phyloP scores from a whole-genome alignment of 1,140 invertebrate species.

The Cherax quadricarinatus region DNA sequence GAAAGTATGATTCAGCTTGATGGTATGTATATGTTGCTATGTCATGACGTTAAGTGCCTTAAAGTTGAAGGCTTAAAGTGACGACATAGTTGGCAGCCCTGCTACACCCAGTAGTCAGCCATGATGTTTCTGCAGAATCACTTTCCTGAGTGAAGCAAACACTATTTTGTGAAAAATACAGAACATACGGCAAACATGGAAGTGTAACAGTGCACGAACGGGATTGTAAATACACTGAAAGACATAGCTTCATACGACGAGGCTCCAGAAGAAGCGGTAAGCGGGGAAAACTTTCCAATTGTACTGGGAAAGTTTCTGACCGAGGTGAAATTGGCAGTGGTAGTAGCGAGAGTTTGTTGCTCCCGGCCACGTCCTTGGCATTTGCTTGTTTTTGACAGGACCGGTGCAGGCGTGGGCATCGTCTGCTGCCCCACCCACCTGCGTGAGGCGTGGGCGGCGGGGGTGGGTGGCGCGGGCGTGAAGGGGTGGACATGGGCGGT shows the following conservation, averaged over 20 bases:
- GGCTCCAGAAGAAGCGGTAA: conserved; percentile 57
- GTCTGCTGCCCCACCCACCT: neutral
- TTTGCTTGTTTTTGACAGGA: conserved; percentile 59
- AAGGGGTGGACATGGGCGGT: neutral
- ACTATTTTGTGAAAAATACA: conserved; percentile 27
- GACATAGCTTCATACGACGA: conserved; percentile 27
- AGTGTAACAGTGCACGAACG: conserved; percentile 53
- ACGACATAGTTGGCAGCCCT: conserved; percentile 38
- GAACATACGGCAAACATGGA: conserved; percentile 36
- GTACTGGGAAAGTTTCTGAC: conserved; percentile 39
- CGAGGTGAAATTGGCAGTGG: conserved; percentile 26
- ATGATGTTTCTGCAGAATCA: conserved; percentile 65
- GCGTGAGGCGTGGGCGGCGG: neutral
- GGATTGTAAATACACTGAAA: neutral
- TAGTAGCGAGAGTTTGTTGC: conserved; percentile 43
- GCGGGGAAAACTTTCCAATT: conserved; percentile 17
- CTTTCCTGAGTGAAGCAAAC: conserved; percentile 62
- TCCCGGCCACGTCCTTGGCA: conserved; percentile 53
- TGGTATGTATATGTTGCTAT: neutral
- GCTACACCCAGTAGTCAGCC: conserved; percentile 66
- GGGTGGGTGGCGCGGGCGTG: too few relatives aligned
- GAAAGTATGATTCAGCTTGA: neutral
- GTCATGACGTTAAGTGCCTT: neutral
- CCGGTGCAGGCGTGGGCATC: neutral
- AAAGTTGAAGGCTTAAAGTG: conserved; percentile 13